Base-by-base conservation (phyloP, 2,888 invertebrate genomes). In the Tenthredo distinguenda region DNA sequence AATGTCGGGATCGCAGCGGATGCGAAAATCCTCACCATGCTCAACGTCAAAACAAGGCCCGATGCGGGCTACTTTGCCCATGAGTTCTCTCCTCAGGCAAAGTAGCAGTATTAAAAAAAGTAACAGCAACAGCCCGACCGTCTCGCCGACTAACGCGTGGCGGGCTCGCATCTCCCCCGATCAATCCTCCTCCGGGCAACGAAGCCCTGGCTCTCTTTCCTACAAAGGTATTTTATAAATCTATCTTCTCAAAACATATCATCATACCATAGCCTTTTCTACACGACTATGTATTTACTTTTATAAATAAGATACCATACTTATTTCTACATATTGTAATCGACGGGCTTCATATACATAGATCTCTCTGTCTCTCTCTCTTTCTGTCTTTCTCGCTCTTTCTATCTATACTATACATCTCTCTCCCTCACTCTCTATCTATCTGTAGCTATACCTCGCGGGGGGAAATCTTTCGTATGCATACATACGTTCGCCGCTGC, bases 1-100 rank as follows among this genome's bases (percentile, higher is more conserved):
- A 90, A 93, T 93, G 93, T 93, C 93, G 90, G 91, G 91, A 86
- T 92, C 93, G 86, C 92, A 93, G 90, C 91, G 93, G 89, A 92
- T 93, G 93, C 95, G 96, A 90, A 96, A 96, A 94, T 96, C 96
- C 91, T 96, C 96, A 86, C 96, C 96, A 91, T 96, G 95, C 92
- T 95, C 95, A 87, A 94, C 91, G 89, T 93, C 93, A 86, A 95
- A 95, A 92, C 94, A 95, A 89, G 96, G 96, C 85, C 97, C 97
- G 88, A 95, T 97, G 96, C 95, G 96, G 93, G 97, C 97, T 86
- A 97, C 97, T 86, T 94, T 97, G 92, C 97, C 97, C 89, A 96
- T 97, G 91, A 96, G 96, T 85, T 96, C 96, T 86, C 95, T 97
- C 87, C 94, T 97, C 93, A 95, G 96, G 91, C 95, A 95, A 91